Conservation (phyloP, 2,113 vertebrate genomes). For the Meleagris gallopavo region DNA sequence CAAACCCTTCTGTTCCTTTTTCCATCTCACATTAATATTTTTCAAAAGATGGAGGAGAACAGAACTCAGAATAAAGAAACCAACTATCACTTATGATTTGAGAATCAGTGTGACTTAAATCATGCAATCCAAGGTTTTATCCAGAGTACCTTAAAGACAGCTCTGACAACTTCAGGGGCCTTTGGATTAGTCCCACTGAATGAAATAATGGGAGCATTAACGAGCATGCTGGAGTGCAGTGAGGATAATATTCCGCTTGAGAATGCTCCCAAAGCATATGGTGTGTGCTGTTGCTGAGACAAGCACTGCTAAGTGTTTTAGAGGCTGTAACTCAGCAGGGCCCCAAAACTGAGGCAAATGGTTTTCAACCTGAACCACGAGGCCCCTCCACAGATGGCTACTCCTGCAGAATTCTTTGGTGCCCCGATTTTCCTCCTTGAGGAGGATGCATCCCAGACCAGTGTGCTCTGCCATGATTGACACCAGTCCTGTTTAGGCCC, state of each 20-base stretch:
- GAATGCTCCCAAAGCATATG: conserved; percentile 35
- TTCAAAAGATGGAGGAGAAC: neutral
- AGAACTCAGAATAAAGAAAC: neutral
- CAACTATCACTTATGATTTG: neutral
- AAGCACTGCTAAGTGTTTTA: neutral
- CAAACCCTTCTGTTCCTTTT: neutral
- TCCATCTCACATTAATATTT: neutral
- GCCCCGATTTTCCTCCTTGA: fast-evolving
- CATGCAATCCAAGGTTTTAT: neutral
- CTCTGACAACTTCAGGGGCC: neutral
- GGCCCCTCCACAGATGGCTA: neutral
- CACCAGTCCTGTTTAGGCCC: neutral
- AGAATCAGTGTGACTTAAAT: neutral
- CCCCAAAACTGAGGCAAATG: neutral
- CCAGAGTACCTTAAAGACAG: conserved; percentile 16
- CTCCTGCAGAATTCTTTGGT: neutral
- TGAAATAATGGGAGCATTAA: neutral
- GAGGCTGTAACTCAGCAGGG: neutral
- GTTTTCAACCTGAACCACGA: neutral
- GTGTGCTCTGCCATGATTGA: neutral
- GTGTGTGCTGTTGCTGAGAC: neutral
- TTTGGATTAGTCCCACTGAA: conserved; percentile 12
- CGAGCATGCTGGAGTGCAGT: neutral
- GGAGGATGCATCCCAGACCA: neutral
- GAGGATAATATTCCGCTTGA: neutral